phyloP scores from a whole-genome alignment of 2,888 invertebrate species.

The Penaeus monodon region DNA sequence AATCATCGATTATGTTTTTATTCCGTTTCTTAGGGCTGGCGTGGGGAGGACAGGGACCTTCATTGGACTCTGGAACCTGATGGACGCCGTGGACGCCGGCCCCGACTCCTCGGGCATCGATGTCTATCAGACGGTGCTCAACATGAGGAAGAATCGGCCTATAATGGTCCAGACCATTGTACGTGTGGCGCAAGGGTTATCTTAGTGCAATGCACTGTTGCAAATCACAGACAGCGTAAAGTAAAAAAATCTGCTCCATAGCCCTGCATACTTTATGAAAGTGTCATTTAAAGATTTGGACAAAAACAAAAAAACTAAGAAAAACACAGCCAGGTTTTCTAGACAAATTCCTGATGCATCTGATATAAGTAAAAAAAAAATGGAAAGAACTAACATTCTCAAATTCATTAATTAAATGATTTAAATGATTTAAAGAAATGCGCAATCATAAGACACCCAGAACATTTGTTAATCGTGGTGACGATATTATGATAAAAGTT shows the following conservation, averaged over 20 bases:
- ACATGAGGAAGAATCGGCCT: conserved; percentile 38
- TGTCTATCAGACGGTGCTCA: conserved; percentile 31
- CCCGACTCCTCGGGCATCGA: neutral
- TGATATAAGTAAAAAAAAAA: too few relatives aligned
- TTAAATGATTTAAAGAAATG: too few relatives aligned
- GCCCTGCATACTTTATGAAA: too few relatives aligned
- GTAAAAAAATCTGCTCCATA: neutral
- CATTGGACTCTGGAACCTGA: conserved; percentile 61
- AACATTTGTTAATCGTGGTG: too few relatives aligned
- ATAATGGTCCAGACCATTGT: conserved; percentile 55
- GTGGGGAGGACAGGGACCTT: conserved; percentile 65
- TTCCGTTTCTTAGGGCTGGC: conserved; percentile 51
- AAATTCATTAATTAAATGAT: too few relatives aligned
- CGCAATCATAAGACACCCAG: too few relatives aligned
- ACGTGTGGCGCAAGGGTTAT: neutral
- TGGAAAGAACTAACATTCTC: too few relatives aligned
- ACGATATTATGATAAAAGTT: too few relatives aligned
- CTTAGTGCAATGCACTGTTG: neutral
- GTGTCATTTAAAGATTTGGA: too few relatives aligned
- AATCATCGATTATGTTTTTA: neutral
- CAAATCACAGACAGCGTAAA: neutral
- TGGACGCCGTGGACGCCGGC: conserved; percentile 1
- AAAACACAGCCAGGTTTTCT: too few relatives aligned
- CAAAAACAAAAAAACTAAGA: too few relatives aligned
- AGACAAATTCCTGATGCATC: too few relatives aligned